Evolutionary conservation across 2,888 invertebrate species (phyloP).

Genomic region (Leptogaster cylindrica): DNA sequence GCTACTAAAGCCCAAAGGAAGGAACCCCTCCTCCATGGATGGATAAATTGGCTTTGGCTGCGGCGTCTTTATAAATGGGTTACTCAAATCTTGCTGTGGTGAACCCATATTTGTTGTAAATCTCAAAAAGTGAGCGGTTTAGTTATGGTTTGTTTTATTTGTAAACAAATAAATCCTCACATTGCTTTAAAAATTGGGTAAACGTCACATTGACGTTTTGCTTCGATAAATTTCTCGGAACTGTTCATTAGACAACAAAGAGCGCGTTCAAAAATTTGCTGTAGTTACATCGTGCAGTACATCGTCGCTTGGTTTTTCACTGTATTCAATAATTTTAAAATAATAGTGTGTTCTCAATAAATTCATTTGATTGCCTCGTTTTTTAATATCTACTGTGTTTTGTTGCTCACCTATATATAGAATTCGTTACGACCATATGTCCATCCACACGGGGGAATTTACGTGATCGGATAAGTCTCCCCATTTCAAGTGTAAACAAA

Average conservation of each 20-base stretch:
- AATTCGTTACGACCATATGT: neutral
- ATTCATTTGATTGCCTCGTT: neutral
- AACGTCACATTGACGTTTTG: neutral
- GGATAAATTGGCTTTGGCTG: constrained; percentile 52
- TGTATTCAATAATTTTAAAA: neutral
- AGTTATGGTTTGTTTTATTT: neutral
- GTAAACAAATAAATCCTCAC: constrained; percentile 8
- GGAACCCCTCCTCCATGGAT: constrained; percentile 56
- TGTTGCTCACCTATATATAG: neutral
- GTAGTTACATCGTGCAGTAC: too few relatives aligned
- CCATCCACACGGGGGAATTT: neutral
- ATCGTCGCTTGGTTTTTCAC: too few relatives aligned
- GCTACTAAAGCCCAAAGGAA: constrained; percentile 54
- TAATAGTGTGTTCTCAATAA: too few relatives aligned
- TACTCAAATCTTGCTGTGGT: neutral
- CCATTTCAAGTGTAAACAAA: neutral
- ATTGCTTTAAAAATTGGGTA: neutral
- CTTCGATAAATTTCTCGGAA: too few relatives aligned
- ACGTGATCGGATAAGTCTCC: neutral
- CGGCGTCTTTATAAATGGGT: constrained; percentile 7
- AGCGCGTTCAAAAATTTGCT: too few relatives aligned
- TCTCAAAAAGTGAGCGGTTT: neutral
- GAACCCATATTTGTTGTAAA: neutral
- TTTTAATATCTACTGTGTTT: neutral
- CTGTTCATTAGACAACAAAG: too few relatives aligned